A percentile compares a stretch with the other conserved stretches of the same genome.
Conservation (phyloP, 2,797 vertebrate species). For the Trichosurus vulpecula region DNA sequence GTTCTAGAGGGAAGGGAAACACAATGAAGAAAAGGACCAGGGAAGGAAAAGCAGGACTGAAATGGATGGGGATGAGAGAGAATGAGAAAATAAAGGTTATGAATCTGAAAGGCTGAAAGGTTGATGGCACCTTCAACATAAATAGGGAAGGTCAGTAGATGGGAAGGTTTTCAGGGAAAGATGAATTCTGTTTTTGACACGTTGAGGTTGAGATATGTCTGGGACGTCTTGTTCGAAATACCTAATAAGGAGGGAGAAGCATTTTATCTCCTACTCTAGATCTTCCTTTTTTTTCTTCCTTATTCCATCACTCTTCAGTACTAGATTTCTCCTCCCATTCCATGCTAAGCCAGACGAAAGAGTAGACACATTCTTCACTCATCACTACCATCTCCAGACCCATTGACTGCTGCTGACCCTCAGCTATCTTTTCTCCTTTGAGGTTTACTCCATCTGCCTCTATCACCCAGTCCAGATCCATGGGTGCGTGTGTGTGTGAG, state of each 20-base stretch:
- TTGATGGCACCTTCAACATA: not conserved
- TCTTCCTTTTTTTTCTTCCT: not conserved
- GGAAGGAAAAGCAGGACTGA: not conserved
- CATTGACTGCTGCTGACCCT: not conserved
- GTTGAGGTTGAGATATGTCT: not conserved
- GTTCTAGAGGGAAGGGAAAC: not conserved
- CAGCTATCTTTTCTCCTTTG: not conserved
- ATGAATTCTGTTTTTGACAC: not conserved
- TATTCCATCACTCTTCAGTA: not conserved
- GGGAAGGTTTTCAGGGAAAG: not conserved
- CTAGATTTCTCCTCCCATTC: not conserved
- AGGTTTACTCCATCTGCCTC: not conserved
- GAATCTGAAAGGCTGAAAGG: not conserved
- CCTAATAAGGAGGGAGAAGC: not conserved
- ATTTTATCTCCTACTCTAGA: not conserved
- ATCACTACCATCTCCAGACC: not conserved
- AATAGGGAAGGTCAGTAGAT: not conserved
- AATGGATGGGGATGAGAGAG: not conserved
- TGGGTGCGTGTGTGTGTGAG: not conserved
- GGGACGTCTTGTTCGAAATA: not conserved
- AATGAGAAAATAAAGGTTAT: not conserved
- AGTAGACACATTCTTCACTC: not conserved
- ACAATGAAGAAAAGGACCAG: not conserved
- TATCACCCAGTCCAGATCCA: not conserved
- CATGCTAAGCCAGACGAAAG: not conserved